A percentile compares a stretch with the other conserved stretches of the same genome.
phyloP scores from a whole-genome alignment of 2,797 vertebrate species.

The Crax fasciolata region DNA sequence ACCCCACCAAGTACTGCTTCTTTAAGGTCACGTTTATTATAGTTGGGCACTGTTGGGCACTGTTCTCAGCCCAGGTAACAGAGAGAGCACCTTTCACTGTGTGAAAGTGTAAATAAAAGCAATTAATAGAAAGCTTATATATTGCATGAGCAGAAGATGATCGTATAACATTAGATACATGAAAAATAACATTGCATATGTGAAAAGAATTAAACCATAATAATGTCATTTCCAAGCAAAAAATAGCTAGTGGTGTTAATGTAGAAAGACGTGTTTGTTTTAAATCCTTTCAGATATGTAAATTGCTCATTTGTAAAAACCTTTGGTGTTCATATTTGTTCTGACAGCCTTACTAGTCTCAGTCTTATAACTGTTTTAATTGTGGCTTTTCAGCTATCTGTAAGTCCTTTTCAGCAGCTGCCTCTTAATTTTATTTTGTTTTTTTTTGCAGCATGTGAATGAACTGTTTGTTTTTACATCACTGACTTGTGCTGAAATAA shows the following conservation, averaged over 20 bases:
- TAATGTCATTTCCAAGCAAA: not conserved
- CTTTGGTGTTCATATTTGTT: not conserved
- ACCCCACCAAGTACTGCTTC: not conserved
- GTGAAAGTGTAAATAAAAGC: not conserved
- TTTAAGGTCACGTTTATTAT: not conserved
- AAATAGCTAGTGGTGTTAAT: not conserved
- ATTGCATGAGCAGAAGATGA: not conserved
- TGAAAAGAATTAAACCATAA: not conserved
- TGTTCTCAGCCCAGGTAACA: not conserved
- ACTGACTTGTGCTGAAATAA: not conserved
- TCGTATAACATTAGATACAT: not conserved
- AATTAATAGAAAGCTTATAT: not conserved
- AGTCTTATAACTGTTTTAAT: not conserved
- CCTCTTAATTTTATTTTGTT: not conserved
- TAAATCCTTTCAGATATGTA: not conserved
- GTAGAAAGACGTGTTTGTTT: not conserved
- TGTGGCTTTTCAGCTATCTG: not conserved
- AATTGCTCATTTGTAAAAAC: not conserved
- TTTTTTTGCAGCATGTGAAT: not conserved
- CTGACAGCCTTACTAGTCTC: not conserved
- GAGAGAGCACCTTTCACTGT: fast-evolving
- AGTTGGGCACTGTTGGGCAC: too few relatives aligned
- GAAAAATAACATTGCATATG: not conserved
- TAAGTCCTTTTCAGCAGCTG: not conserved
- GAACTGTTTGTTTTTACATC: not conserved